phyloP scores from a whole-genome alignment of 2,888 invertebrate species.

The Orthosia gothica region DNA sequence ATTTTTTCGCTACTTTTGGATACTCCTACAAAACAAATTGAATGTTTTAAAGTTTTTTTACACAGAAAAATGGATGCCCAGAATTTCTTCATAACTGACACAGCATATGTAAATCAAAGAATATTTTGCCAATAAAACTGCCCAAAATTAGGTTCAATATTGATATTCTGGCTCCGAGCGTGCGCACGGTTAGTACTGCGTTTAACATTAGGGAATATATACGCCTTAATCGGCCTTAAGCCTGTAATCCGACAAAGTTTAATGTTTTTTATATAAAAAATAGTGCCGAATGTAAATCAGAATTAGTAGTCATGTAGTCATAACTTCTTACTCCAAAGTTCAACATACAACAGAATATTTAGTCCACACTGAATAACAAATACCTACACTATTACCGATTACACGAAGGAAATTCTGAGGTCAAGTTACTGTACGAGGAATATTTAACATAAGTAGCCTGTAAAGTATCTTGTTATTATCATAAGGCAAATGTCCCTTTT shows the following conservation, averaged over 20 bases:
- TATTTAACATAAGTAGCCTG: slow-evolving; percentile 57
- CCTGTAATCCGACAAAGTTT: background rate
- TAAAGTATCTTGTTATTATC: slow-evolving; percentile 51
- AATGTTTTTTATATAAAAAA: background rate
- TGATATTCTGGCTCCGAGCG: no score
- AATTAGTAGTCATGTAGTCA: slow-evolving; percentile 63
- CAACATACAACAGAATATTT: slow-evolving; percentile 56
- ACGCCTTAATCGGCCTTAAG: no score
- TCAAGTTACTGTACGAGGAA: slow-evolving; percentile 60
- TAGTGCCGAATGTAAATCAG: slow-evolving; percentile 34
- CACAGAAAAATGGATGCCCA: no score
- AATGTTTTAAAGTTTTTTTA: no score
- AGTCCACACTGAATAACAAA: slow-evolving; percentile 67
- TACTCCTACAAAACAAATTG: no score
- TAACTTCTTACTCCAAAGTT: slow-evolving; percentile 60
- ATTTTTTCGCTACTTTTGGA: no score
- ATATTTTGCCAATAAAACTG: no score
- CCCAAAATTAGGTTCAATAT: no score
- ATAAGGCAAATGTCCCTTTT: slow-evolving; percentile 39
- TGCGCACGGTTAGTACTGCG: no score
- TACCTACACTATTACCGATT: slow-evolving; percentile 57
- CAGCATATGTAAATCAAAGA: no score
- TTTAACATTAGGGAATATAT: no score
- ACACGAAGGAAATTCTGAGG: slow-evolving; percentile 67
- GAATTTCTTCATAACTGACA: no score